A percentile compares a stretch with the other conserved stretches of the same genome.
Conservation (phyloP, 2,113 vertebrate genomes). For the Acrocephalus kingi region DNA sequence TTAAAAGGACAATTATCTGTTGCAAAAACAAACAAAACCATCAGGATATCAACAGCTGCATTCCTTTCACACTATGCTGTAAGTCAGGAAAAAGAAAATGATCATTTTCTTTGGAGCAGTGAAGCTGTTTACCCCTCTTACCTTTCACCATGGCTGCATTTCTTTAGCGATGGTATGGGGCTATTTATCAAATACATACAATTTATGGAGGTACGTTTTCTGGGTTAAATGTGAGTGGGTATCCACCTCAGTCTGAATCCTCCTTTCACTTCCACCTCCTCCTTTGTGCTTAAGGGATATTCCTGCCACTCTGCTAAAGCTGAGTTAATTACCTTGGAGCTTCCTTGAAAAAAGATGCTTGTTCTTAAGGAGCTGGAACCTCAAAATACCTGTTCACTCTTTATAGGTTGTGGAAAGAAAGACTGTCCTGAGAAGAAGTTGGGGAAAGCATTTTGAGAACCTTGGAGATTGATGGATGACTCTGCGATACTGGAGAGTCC, state of each 20-base stretch:
- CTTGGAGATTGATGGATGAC: not conserved
- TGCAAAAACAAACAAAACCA: not conserved
- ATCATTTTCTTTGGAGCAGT: not conserved
- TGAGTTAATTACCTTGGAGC: not conserved
- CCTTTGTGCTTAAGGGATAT: not conserved
- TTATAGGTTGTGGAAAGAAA: not conserved
- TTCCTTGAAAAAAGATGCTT: not conserved
- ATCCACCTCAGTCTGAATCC: not conserved
- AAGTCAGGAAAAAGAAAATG: not conserved
- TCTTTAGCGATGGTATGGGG: not conserved
- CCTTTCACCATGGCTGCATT: not conserved
- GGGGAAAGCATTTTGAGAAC: not conserved
- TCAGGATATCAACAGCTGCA: not conserved
- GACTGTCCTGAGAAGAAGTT: not conserved
- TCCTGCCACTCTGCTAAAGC: not conserved
- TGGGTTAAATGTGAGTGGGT: not conserved
- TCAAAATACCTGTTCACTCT: not conserved
- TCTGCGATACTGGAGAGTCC: not conserved
- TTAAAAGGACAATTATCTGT: not conserved
- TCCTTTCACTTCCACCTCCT: not conserved
- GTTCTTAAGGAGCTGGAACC: not conserved
- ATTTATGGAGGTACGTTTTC: not conserved
- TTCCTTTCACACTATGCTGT: not conserved
- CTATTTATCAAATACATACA: not conserved
- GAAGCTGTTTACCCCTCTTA: not conserved